Evolutionary conservation across 2,888 invertebrate species (phyloP).

Genomic region (Drosophila neoperkinsi): DNA sequence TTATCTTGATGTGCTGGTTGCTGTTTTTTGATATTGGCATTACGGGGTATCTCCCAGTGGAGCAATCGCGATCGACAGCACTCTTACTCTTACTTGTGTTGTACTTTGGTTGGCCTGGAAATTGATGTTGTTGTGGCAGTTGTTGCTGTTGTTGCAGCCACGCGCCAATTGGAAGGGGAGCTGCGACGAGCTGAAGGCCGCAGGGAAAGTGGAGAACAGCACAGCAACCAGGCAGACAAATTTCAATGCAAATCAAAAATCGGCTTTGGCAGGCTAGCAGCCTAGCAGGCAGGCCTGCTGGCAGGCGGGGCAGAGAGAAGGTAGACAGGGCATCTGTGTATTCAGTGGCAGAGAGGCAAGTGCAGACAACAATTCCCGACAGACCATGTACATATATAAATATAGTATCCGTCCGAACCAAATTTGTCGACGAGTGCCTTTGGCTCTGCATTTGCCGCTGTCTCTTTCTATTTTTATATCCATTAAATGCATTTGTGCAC

Average conservation of each 20-base stretch:
- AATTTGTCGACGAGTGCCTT: constrained; percentile 40
- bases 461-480: constrained; percentile 70
- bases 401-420: constrained; percentile 30
- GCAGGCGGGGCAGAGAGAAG: not conserved
- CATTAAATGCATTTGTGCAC: constrained; percentile 77
- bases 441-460: constrained; percentile 45
- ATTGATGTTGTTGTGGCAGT: constrained; percentile 21
- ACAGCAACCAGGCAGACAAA: constrained; percentile 30
- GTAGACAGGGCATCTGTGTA: constrained; percentile 20
- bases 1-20: not conserved
- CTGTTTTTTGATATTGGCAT: not conserved
- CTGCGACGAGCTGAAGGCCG: constrained; percentile 11
- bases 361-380: constrained; percentile 69
- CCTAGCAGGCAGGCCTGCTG: not conserved
- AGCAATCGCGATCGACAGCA: not conserved
- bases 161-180: constrained; percentile 38
- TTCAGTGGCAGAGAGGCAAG: constrained; percentile 48
- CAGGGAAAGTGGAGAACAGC: constrained; percentile 14
- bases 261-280: constrained; percentile 24
- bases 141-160: constrained; percentile 43
- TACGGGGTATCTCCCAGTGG: not conserved
- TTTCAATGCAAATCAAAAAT: constrained; percentile 72
- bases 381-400: constrained; percentile 37
- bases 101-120: constrained; percentile 27
- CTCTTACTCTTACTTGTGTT: not conserved